Base-by-base conservation (phyloP, 2,888 invertebrate species). In the Callinectes sapidus region DNA sequence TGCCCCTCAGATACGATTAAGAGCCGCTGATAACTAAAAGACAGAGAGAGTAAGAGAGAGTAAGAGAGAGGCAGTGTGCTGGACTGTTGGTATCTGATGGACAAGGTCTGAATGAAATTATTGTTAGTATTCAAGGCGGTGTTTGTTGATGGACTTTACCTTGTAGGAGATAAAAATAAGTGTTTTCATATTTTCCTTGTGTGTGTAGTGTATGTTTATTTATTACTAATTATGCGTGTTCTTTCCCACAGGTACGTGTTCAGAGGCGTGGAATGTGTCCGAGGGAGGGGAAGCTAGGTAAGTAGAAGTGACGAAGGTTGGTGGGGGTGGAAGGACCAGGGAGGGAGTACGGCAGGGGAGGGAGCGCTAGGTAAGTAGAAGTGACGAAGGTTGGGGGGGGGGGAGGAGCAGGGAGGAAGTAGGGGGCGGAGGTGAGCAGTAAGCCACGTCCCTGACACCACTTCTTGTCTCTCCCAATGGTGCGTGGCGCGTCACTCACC, bases 181-280 rank as follows among this genome's bases (percentile, higher is more conserved):
- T 71, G 71, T 61, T 61, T 18, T 61, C 61, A 61, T 10, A 23
- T 61, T n/a, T 71, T 71, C 28, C 28, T 71, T 71, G 71, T 71
- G 28, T 71, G 71, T 71, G n/a, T 71, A 71, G 8, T 13, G n/a
- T 35, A 2, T 81, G 35, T 81, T 35, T 81, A 16, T 81, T 35
- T 35, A 16, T 32, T 35, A 35, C 81, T 81, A 35, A 81, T n/a
- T 18, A 32, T 35, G 35, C 13, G 23, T 18, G 14, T 35, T 81
- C 81, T 81, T 35, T 3, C 81, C 81, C 6, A 32, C 81, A 81
- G 81, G 81, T 81, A 81, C 35, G 81, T 77, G 71, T 81, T 28
- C 5, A 14, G 35, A 81, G 81, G 2, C 81, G 35, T 16, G 14
- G 16, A 32, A 18, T 32, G 81, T 14, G 81, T 81, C 35, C 28